Conservation (phyloP, 2,797 vertebrate genomes). For the Pristis pectinata region DNA sequence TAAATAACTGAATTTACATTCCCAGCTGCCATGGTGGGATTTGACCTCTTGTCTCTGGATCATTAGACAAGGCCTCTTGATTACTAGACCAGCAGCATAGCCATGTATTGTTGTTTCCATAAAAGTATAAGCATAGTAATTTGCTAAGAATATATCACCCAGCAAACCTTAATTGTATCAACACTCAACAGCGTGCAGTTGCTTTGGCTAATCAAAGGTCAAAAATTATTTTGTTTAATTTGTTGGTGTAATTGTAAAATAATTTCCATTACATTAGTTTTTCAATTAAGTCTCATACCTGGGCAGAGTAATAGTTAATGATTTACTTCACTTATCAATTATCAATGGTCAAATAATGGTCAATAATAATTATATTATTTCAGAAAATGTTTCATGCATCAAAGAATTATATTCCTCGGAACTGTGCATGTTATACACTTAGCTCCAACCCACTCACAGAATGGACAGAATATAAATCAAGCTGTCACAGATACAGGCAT, state of each 20-base stretch:
- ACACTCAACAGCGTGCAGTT: neutral
- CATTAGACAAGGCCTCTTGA: too few relatives aligned
- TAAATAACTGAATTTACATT: too few relatives aligned
- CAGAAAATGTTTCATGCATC: neutral
- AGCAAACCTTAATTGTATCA: neutral
- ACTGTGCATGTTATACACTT: neutral
- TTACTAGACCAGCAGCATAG: too few relatives aligned
- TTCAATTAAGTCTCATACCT: neutral
- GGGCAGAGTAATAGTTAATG: neutral
- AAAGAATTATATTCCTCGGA: neutral
- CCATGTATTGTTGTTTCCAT: too few relatives aligned
- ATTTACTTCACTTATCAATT: neutral
- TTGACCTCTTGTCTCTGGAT: too few relatives aligned
- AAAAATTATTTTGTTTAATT: neutral
- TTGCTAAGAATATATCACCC: neutral
- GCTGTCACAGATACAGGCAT: neutral
- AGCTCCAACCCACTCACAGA: neutral
- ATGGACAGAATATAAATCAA: neutral
- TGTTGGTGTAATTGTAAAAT: neutral
- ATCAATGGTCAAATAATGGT: neutral
- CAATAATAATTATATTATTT: neutral
- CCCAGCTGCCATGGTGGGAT: too few relatives aligned
- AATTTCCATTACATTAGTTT: neutral
- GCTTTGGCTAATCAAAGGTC: neutral
- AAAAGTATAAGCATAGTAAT: neutral